These are phyloP conservation scores for Struthidea cinerea DNA, from an alignment of 2,113 vertebrate species.

Conservation along the genomic window DNA sequence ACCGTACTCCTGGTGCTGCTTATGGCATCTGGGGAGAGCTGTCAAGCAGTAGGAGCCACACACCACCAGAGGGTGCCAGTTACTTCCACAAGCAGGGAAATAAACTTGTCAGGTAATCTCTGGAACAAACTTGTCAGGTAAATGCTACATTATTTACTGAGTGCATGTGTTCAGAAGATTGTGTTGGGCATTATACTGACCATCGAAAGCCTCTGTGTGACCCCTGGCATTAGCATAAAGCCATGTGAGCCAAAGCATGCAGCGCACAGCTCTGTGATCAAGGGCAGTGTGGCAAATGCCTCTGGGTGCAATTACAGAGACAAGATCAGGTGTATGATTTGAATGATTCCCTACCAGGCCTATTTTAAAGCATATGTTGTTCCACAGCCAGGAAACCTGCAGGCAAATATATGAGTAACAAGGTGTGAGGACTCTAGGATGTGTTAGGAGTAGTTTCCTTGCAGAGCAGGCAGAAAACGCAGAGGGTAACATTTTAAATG, in stretches of 20 bases:
- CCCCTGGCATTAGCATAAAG: background rate
- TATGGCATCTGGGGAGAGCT: too few species aligned
- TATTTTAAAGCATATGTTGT: background rate
- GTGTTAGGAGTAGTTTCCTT: background rate
- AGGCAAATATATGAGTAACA: background rate
- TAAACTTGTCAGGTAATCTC: background rate
- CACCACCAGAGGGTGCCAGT: constrained; percentile 65
- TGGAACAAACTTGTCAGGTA: background rate
- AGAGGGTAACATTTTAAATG: background rate
- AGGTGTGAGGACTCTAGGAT: background rate
- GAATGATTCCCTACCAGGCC: background rate
- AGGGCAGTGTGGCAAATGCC: background rate
- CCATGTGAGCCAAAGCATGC: background rate
- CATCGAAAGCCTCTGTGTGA: background rate
- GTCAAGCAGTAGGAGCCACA: background rate
- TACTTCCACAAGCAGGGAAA: background rate
- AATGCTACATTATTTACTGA: background rate
- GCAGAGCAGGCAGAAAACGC: background rate
- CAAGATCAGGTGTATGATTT: background rate
- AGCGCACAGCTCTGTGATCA: background rate
- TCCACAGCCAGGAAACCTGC: background rate
- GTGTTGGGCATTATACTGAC: background rate
- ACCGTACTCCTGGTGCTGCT: background rate
- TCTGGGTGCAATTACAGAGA: background rate
- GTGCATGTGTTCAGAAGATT: background rate